These are phyloP conservation scores for Toxostoma redivivum DNA, from an alignment of 2,113 vertebrate genomes.

Conservation along the genomic window DNA sequence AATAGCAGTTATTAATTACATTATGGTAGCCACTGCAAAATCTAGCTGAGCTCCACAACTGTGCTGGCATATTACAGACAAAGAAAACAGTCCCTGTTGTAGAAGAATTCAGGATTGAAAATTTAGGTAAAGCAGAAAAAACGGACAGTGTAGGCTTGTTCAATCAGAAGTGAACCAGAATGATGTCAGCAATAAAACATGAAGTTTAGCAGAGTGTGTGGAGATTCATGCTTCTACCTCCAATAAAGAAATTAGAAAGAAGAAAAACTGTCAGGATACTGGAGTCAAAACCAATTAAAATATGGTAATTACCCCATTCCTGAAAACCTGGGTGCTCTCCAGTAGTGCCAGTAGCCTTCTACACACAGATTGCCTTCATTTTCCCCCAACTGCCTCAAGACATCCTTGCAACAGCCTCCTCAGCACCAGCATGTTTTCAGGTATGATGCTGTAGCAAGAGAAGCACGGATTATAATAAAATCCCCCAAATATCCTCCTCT, in stretches of 20 bases:
- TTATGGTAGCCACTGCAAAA: background rate
- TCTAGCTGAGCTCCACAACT: background rate
- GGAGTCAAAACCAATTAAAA: background rate
- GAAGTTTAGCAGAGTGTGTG: background rate
- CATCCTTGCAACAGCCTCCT: background rate
- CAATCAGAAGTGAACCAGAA: background rate
- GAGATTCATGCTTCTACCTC: background rate
- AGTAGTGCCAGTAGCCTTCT: background rate
- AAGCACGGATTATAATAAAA: fast-evolving
- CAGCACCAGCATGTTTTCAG: background rate
- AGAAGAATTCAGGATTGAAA: background rate
- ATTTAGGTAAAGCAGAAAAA: background rate
- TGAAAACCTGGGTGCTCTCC: background rate
- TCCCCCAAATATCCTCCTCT: background rate
- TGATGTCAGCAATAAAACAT: background rate
- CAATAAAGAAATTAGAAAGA: background rate
- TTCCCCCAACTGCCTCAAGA: background rate
- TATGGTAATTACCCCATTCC: background rate
- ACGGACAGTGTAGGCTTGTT: background rate
- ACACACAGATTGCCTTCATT: background rate
- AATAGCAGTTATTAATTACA: background rate
- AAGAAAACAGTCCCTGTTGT: background rate
- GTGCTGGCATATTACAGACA: background rate
- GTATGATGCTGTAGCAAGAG: background rate
- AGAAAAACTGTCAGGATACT: background rate